Conservation (phyloP, 2,797 vertebrate species). For the Coilia nasus region DNA sequence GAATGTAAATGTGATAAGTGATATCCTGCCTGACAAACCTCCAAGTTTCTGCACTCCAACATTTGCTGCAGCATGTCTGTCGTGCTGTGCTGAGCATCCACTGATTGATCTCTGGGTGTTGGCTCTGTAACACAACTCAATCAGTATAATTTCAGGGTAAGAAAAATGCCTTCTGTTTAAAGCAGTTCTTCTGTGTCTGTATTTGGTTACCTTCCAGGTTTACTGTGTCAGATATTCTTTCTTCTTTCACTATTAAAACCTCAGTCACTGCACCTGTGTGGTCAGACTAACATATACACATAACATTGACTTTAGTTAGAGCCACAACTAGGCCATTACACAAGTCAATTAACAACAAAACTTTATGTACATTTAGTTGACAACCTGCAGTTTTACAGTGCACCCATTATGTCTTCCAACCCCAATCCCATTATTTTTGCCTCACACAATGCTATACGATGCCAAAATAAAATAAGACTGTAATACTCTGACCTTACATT, state of each 20-base stretch:
- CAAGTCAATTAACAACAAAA: neutral
- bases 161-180: neutral
- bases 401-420: too few species aligned
- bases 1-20: neutral
- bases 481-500: too few species aligned
- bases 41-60: neutral
- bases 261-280: neutral
- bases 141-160: neutral
- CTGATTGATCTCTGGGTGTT: neutral
- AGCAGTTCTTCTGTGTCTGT: neutral
- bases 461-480: too few species aligned
- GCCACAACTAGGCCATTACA: too few species aligned
- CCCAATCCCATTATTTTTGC: too few species aligned
- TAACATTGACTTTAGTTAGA: neutral
- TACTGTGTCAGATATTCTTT: neutral
- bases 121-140: neutral
- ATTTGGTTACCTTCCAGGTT: neutral
- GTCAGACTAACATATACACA: neutral
- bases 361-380: neutral
- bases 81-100: slow-evolving; percentile 8
- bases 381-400: too few species aligned
- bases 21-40: neutral
- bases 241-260: slow-evolving; percentile 1
- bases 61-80: neutral
- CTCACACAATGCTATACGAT: too few species aligned